Base-by-base conservation (phyloP, 2,113 vertebrate species). In the Muntiacus muntjak region DNA sequence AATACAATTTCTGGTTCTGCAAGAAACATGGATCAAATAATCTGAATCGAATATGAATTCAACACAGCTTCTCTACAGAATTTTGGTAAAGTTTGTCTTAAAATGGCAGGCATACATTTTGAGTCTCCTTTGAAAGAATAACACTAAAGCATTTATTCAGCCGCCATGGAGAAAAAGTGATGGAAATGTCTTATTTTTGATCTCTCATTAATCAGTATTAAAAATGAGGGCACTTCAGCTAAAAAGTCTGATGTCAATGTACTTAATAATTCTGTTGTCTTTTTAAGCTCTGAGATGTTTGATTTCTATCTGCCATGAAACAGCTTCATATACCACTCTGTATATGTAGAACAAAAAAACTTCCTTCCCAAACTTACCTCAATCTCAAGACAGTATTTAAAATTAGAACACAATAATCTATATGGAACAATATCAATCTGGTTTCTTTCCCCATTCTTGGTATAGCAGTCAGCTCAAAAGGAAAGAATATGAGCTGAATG, bases 301-400 rank as follows among this genome's bases (percentile, higher is more conserved):
- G 45, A 64, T 78, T 74, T 91, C 28, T 50, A 93, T 45, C 33
- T 57, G 36, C 58, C 54, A 64, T 94, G 76, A 85, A 95, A 93
- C 2, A 95, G 52, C 16, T 81, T 55, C 64, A n/a, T 78, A 91
- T 40, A 62, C 7, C 36, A 84, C 36, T 92, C 36, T 47, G 91
- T 26, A 40, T 26, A 79, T 25, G 10, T 60, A 33, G 14, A 85
- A 96, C 57, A 71, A 87, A 88, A 16, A 62, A 58, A 71, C 76
- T 40, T 82, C 54, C 89, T 47, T 91, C 81, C 95, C 78, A 60
- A 89, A 95, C 33, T 95, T 92, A 94, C 28, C 76, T 98, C 36
- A 96, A 40, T 47, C 33, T 54, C 40, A 96, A 89, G 50, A 94
- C 1, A 74, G 14, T 54, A 93, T 67, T 97, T 82, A 85, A 92